Base-by-base conservation (phyloP, 2,113 vertebrate species). In the Anarhynchus alexandrinus region DNA sequence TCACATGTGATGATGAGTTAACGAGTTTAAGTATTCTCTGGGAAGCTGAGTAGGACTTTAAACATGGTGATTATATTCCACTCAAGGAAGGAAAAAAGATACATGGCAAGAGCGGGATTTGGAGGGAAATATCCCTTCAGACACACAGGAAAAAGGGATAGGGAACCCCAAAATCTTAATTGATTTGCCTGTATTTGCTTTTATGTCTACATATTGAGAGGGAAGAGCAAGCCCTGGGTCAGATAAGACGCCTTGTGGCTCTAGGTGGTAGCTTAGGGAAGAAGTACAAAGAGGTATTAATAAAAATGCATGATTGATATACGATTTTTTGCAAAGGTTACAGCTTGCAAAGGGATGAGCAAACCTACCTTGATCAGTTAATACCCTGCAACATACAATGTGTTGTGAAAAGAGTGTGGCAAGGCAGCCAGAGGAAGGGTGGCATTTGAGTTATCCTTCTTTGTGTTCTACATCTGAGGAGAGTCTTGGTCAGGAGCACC, bases 311-410 rank as follows among this genome's bases (percentile, higher is more conserved):
- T 72, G 73, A 47, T 9, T 32, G 52, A 66, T 82, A 15, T 0
- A 1, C 52, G 38, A 22, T 76, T 90, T 88, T 86, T 86, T 80
- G 13, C 34, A 54, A 74, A 66, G 59, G 36, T 66, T 79, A 64
- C 34, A 67, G 20, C 78, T 88, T 67, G 36, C 29, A 69, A 54
- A 78, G 30, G 7, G 0, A 1, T 36, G 34, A 90, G 52, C 29
- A 23, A 32, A 69, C 54, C 65, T 91, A 20, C 45, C 82, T 92
- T 32, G 43, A 30, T 84, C 34, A 32, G 16, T 43, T 47, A 47
- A 59, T 64, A 29, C 0, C 0, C 43, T 65, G 36, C 52, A 93
- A 38, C 12, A 8, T 8, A 15, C 23, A 32, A 38, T 10, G 5
- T 4, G 2, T 23, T 36, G 30, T 76, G 70, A 61, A 58, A 91